Conservation (phyloP, 2,113 vertebrate species). For the Paradoxurus hermaphroditus region DNA sequence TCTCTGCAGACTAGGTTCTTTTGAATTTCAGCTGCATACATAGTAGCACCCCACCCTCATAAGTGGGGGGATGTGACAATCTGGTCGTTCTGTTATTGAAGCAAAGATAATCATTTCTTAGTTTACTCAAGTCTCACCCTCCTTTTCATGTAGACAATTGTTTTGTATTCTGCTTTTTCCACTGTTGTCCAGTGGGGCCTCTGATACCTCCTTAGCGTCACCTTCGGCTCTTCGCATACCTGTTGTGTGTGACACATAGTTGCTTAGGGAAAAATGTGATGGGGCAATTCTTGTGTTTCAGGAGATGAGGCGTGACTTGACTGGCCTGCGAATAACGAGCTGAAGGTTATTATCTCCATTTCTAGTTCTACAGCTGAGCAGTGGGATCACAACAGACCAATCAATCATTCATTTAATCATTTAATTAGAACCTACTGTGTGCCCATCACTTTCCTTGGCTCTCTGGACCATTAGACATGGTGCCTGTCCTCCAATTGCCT, state of each 20-base stretch:
- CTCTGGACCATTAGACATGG: not conserved
- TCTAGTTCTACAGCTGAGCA: not conserved
- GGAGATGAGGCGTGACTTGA: not conserved
- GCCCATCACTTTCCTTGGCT: not conserved
- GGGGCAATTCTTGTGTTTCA: not conserved
- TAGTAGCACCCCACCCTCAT: accelerated
- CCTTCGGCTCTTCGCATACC: not conserved
- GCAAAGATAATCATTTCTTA: not conserved
- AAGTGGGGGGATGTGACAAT: not conserved
- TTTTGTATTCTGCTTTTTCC: not conserved
- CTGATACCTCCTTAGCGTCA: not conserved
- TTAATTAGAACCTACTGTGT: not conserved
- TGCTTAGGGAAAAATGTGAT: not conserved
- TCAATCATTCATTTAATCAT: not conserved
- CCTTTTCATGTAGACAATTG: not conserved
- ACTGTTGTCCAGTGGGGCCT: not conserved
- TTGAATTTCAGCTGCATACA: not conserved
- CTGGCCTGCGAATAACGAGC: not conserved
- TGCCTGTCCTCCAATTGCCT: not conserved
- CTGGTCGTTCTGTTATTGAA: not conserved
- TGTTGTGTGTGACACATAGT: not conserved
- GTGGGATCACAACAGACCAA: not conserved
- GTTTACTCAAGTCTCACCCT: not conserved
- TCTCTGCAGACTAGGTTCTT: not conserved
- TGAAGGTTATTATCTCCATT: not conserved